Conservation (phyloP, 2,113 vertebrate genomes). For the Gulo gulo region DNA sequence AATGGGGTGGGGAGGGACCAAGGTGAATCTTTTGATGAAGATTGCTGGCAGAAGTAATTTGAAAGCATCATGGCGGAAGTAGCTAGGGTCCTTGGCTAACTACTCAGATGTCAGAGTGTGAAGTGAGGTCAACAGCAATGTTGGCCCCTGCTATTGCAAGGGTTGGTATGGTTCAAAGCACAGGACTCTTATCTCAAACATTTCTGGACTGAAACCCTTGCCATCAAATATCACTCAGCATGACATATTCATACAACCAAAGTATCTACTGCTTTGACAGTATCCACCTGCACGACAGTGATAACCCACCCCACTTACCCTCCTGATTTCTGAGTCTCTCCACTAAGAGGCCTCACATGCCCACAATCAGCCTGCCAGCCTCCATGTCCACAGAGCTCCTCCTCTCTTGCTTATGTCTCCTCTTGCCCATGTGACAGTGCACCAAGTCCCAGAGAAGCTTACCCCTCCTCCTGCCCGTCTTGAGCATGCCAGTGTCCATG, state of each 20-base stretch:
- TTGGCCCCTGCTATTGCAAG: neutral
- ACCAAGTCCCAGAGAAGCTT: neutral
- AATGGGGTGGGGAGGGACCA: neutral
- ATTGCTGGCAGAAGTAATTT: constrained; percentile 30
- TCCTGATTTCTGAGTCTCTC: neutral
- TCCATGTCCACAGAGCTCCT: neutral
- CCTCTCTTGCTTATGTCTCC: neutral
- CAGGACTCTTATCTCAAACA: neutral
- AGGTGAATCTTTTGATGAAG: neutral
- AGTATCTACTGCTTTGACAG: neutral
- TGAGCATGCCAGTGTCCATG: neutral
- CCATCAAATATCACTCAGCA: neutral
- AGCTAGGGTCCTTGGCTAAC: no score
- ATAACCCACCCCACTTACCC: no score
- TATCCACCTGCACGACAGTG: neutral
- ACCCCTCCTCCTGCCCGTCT: neutral
- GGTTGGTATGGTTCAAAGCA: neutral
- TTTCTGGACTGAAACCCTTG: neutral
- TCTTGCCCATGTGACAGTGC: neutral
- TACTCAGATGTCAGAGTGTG: neutral
- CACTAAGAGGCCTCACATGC: neutral
- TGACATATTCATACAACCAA: neutral
- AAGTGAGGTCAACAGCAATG: neutral
- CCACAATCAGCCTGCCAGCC: neutral
- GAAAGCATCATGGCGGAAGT: neutral